phyloP scores from a whole-genome alignment of 2,888 invertebrate genomes.

The Apodemia duryi region DNA sequence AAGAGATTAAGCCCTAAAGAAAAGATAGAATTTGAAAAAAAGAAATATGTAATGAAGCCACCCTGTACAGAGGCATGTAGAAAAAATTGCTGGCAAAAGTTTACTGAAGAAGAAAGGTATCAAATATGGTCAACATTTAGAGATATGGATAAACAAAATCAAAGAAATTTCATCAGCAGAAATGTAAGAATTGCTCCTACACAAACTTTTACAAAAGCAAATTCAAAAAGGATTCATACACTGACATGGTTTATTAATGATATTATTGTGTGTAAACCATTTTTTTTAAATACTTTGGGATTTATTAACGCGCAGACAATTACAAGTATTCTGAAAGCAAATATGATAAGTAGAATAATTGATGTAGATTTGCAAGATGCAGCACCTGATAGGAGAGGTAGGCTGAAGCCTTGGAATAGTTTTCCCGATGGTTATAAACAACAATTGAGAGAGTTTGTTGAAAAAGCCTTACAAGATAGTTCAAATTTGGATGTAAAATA shows the following conservation, averaged over 20 bases:
- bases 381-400: constrained; percentile 19
- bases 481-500: too few relatives aligned
- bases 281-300: constrained; percentile 22
- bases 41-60: constrained; percentile 10
- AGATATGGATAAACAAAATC: constrained; percentile 22
- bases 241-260: constrained; percentile 19
- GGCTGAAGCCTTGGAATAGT: constrained; percentile 22
- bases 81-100: constrained; percentile 24
- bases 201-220: constrained; percentile 18
- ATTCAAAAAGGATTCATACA: constrained; percentile 16
- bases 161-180: constrained; percentile 25
- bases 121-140: constrained; percentile 25
- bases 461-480: too few relatives aligned
- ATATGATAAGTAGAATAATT: constrained; percentile 19
- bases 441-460: constrained; percentile 18
- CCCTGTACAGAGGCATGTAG: constrained; percentile 13
- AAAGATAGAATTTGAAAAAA: constrained; percentile 11
- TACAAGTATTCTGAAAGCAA: constrained; percentile 21
- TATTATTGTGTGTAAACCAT: constrained; percentile 21
- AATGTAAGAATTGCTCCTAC: constrained; percentile 18
- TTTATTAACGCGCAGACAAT: constrained; percentile 22
- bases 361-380: constrained; percentile 19
- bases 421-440: constrained; percentile 22
- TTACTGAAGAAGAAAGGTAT: constrained; percentile 18
- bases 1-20: constrained; percentile 3